Conservation (phyloP, 1,140 invertebrate species). For the Helicoverpa zea region DNA sequence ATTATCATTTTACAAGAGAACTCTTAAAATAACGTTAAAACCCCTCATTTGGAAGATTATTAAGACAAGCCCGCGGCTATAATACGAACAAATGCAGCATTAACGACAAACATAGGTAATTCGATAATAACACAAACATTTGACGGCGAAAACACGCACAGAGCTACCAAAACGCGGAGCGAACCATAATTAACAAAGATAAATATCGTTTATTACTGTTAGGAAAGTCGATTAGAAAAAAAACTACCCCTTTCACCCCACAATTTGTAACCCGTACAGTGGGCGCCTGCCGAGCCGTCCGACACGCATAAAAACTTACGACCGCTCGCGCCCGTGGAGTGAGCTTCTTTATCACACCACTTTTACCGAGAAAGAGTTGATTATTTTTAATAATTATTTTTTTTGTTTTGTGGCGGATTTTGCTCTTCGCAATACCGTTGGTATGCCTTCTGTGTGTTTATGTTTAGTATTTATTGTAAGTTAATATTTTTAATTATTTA, state of each 20-base stretch:
- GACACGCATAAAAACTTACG: slow-evolving; percentile 80
- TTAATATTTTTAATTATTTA: too few relatives aligned
- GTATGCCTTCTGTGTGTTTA: too few relatives aligned
- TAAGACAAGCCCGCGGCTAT: slow-evolving; percentile 48
- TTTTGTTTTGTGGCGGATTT: too few relatives aligned
- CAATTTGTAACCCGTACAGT: slow-evolving; percentile 86
- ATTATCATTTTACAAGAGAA: too few relatives aligned
- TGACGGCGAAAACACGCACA: slow-evolving; percentile 78
- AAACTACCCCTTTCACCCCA: slow-evolving; percentile 87
- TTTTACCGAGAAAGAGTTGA: too few relatives aligned
- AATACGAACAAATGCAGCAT: slow-evolving; percentile 60
- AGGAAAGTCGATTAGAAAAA: slow-evolving; percentile 86
- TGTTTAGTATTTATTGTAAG: too few relatives aligned
- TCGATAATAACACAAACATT: slow-evolving; percentile 83
- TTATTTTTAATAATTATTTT: too few relatives aligned
- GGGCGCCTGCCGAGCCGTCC: slow-evolving; percentile 71
- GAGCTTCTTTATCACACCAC: slow-evolving; percentile 51
- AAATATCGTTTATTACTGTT: slow-evolving; percentile 87
- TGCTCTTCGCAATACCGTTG: too few relatives aligned
- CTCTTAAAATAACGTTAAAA: neutral
- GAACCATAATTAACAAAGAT: slow-evolving; percentile 86
- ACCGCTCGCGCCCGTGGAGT: slow-evolving; percentile 58
- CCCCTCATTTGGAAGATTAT: slow-evolving; percentile 22
- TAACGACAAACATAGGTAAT: slow-evolving; percentile 80
- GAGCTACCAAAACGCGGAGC: slow-evolving; percentile 81